Base-by-base conservation (phyloP, 2,113 vertebrate genomes). In the Willisornis vidua region DNA sequence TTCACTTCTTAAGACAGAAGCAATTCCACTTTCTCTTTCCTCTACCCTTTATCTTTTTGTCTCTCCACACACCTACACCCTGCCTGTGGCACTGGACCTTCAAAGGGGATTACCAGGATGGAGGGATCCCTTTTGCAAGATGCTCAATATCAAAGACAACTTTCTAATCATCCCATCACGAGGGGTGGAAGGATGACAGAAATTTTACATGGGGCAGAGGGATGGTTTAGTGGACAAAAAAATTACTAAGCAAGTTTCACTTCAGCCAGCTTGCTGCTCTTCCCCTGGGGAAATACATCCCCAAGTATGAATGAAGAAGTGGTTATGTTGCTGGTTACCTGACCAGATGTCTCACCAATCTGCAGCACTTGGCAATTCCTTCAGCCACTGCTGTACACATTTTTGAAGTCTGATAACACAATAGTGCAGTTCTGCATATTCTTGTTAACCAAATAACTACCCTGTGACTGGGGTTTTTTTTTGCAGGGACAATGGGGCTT, bases 31-130 rank as follows among this genome's bases (percentile, higher is more conserved):
- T 41, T n/a, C 14, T 39, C 62, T 37, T 82, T 62, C 33, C 26
- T 75, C 29, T 25, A 14, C 6, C 4, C 29, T 87, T 76, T 33
- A 26, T 8, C 18, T 43, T 75, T 77, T 45, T 65, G 18, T 9
- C 55, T 39, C 43, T 70, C 48, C 19, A 52, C 54, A 71, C 19
- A 9, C 12, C 16, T 16, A 41, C 2, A 0, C 25, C 28, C 67
- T 55, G 29, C 23, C 35, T 62, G 45, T 14, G 23, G 20, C 43
- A n/a, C 15, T 14, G 10, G 19, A 23, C 35, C 39, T 19, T 55
- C 4, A 1, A 46, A 48, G 6, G 28, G 29, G 26, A 48, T 48
- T 59, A 43, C 29, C 0, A 0, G 35, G 45, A 10, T 5, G 2
- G 2, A 48, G 12, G 12, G 29, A 65, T 23, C 35, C 49, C 17